Evolutionary conservation across 1,140 invertebrate genomes (phyloP), one percentile per base, ranked within the genome.

Genomic region (Bombus superbus): DNA sequence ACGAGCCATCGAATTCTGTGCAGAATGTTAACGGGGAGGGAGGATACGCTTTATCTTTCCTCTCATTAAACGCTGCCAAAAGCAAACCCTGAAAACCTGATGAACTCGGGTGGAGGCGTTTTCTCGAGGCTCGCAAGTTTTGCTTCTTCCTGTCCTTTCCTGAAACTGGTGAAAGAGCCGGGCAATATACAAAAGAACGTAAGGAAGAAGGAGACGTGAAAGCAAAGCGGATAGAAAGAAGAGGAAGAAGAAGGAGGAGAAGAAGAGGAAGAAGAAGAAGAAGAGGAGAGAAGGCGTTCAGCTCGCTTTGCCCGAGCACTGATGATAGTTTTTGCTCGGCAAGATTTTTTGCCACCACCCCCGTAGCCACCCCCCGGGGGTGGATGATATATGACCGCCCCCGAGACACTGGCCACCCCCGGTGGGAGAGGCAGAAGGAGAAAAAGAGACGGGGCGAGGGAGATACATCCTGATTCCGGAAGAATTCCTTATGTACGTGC

Each of bases 351-450:
- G 92, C 91, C 89, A 81, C 90, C 89, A 90, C 90, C 92, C 92
- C 90, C 91, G 89, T 91, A 83, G 90, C 90, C 90, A 91, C 91
- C 89, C 92, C 91, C 88, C 88, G 89, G 91, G 94, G 94, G 94
- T 94, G 94, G 93, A 95, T 95, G 94, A 95, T 95, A 95, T 95
- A 95, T 95, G 94, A 93, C 94, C 93, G 93, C 94, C 94, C 94
- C 94, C 93, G 94, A 95, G 94, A 95, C 94, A 94, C 93, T 94
- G 92, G 94, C 92, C 93, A 92, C 94, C 94, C 93, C 92, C 91
- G 82, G 85, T 88, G 92, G 91, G 89, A 92, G 89, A 88, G 38
- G 66, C 57, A 44, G 32, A 73, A 76, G 25, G 86, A 82, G 79
- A 72, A 81, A 88, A 77, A 78, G 71, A 83, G 82, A 85, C 75